Evolutionary conservation across 1,140 invertebrate genomes (phyloP), one percentile per base, ranked within the genome.

Genomic region (Diuraphis noxia): DNA sequence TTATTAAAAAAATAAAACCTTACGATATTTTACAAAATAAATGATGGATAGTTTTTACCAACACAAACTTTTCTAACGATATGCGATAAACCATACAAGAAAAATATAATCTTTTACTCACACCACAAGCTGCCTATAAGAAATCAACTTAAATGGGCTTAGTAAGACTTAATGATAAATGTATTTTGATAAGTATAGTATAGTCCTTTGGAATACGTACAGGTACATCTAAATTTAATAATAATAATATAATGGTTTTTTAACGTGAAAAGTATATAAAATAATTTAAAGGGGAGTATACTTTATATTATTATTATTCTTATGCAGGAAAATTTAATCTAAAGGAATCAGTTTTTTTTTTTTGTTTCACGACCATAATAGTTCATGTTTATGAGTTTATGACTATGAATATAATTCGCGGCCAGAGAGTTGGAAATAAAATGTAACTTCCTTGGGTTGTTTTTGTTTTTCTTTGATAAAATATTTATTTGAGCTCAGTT

Each of bases 31-130:
- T 30, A 41, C 38, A 43, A 84, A 84, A 41, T 23, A 84, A 41
- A 84, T 84, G 81, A 84, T 84, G 38, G 81, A 84, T 84, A n/a
- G 81, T 21, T 13, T n/a, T 84, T 84, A 43, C 81, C 7, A 84
- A n/a, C 25, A 84, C 30, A 43, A 84, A 43, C 40, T 84, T 84
- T 41, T 84, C 38, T 19, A 41, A 84, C 25, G 38, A 19, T 84
- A 84, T 17, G 40, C 21, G 38, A 84, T n/a, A 43, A 43, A n/a
- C 13, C 38, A 1, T 84, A 84, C 38, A 40, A 36, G 10, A 38
- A 41, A 25, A 41, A 82, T 21, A 82, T 84, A 84, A 84, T 84
- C 81, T 43, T 30, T 43, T 43, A n/a, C 23, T 25, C 38, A n/a
- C 40, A 41, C 40, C 30, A 17, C 9, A 7, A 84, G 81, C 30